phyloP scores from a whole-genome alignment of 2,113 vertebrate genomes.

The Jacana jacana region DNA sequence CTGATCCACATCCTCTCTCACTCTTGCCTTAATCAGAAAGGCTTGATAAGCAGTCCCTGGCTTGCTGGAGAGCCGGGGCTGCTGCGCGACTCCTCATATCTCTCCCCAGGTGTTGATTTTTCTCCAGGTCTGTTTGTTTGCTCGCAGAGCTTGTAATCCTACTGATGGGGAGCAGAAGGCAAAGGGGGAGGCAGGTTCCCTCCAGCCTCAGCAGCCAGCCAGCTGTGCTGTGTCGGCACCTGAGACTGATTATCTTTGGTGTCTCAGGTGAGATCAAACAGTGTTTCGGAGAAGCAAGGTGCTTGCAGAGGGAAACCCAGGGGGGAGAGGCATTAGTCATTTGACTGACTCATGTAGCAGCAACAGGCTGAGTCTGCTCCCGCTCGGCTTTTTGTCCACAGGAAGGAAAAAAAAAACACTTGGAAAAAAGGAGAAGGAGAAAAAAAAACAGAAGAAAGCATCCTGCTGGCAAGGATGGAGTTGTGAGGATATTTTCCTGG shows the following conservation, averaged over 20 bases:
- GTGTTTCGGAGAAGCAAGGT: background rate
- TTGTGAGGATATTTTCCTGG: background rate
- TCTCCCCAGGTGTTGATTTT: background rate
- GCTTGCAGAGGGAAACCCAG: background rate
- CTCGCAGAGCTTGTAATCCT: background rate
- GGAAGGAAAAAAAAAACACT: background rate
- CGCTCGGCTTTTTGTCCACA: background rate
- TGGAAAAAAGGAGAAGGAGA: background rate
- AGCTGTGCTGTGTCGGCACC: fast-evolving
- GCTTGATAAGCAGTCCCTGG: background rate
- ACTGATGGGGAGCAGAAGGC: background rate
- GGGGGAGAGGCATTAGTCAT: background rate
- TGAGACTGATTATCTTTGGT: background rate
- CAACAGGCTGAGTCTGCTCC: background rate
- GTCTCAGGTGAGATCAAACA: background rate
- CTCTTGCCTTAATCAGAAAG: background rate
- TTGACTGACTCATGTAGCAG: slow-evolving; percentile 21
- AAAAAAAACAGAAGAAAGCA: background rate
- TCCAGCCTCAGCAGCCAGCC: background rate
- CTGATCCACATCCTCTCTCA: background rate
- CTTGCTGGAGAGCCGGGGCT: background rate
- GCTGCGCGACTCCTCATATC: background rate
- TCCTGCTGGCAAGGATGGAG: background rate
- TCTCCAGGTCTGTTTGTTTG: background rate
- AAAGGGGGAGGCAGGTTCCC: background rate